Conservation (phyloP, 2,797 vertebrate species). For the Enteromius thamalakanensis region DNA sequence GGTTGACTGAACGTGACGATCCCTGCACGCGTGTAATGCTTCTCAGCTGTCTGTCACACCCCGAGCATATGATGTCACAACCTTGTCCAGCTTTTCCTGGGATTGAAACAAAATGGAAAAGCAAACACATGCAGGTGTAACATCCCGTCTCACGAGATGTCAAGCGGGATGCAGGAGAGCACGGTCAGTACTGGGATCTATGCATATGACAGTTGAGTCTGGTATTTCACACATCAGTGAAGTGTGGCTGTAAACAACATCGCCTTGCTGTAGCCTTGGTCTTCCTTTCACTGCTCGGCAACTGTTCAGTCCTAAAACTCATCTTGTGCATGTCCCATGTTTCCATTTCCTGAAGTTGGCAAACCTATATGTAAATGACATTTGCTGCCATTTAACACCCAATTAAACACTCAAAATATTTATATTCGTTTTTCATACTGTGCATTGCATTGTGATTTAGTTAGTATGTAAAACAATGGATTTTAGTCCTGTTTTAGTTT, state of each 20-base stretch:
- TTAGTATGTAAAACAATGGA: not conserved
- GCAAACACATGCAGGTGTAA: conserved; percentile 52
- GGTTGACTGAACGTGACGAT: conserved; percentile 6
- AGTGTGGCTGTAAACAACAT: conserved; percentile 43
- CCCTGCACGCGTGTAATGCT: not conserved
- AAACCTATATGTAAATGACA: not conserved
- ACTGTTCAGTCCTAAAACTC: conserved; percentile 17
- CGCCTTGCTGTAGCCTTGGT: conserved; percentile 37
- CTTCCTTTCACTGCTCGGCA: conserved; percentile 55
- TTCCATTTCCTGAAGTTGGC: too few relatives aligned
- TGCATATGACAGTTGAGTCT: conserved; percentile 67
- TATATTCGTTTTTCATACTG: not conserved
- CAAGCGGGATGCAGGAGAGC: conserved; percentile 35
- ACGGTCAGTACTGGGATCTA: conserved; percentile 55
- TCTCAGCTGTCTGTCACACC: conserved; percentile 9
- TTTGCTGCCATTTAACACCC: not conserved
- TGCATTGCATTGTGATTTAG: too few relatives aligned
- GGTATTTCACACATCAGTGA: conserved; percentile 74
- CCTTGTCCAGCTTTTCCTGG: conserved; percentile 13
- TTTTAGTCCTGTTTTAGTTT: not conserved
- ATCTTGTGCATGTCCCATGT: not conserved
- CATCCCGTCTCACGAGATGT: conserved; percentile 63
- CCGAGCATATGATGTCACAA: conserved; percentile 26
- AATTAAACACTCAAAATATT: not conserved
- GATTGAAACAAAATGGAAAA: conserved; percentile 25